Evolutionary conservation across 2,113 vertebrate species (phyloP).

Genomic region (Hiodon alosoides): DNA sequence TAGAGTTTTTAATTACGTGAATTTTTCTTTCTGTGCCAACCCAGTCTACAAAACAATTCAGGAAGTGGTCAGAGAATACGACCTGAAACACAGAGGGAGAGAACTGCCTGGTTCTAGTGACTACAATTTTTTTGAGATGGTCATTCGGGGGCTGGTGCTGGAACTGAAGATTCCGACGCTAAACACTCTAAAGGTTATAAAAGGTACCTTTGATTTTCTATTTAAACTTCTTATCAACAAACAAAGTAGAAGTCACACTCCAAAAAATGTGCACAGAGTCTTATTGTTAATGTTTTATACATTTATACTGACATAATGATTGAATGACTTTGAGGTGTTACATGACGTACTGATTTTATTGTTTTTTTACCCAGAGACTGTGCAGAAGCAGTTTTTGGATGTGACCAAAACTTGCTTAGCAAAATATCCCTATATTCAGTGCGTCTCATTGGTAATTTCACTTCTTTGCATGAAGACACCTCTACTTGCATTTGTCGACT

Average conservation of each 20-base stretch:
- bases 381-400: conserved; percentile 23
- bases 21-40: neutral
- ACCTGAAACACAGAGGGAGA: conserved; percentile 24
- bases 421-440: conserved; percentile 28
- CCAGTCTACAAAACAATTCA: conserved; percentile 15
- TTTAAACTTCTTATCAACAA: no score
- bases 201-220: conserved; percentile 17
- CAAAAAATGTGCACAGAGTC: no score
- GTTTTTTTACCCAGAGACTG: conserved; percentile 24
- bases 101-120: conserved; percentile 29
- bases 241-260: no score
- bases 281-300: no score
- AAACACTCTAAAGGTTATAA: conserved; percentile 10
- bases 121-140: conserved; percentile 32
- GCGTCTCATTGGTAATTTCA: conserved; percentile 26
- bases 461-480: neutral
- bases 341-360: neutral
- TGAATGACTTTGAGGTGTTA: neutral
- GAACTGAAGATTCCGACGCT: conserved; percentile 20
- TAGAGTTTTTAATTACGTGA: conserved; percentile 29
- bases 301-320: neutral
- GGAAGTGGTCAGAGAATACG: conserved; percentile 15
- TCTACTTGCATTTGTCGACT: neutral
- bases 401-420: conserved; percentile 26
- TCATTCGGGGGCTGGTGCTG: conserved; percentile 30